Evolutionary conservation across 2,888 invertebrate genomes (phyloP), one percentile per base, ranked within the genome.

Genomic region (Acanthosoma haemorrhoidale): DNA sequence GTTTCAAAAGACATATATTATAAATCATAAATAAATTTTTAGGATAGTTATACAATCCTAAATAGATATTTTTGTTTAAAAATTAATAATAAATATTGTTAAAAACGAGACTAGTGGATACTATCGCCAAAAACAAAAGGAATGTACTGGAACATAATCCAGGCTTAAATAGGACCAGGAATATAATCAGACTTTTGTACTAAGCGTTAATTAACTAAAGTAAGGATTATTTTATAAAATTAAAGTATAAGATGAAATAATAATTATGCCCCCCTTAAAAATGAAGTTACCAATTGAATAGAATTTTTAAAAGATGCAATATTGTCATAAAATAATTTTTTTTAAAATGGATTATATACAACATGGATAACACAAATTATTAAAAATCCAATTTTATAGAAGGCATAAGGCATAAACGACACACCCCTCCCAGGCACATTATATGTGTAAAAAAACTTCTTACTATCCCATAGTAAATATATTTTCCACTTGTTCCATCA

Each of bases 371-470:
- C 51, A n/a, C n/a, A 51, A 25, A 51, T n/a, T n/a, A 43, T 25
- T 51, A 25, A n/a, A 25, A 51, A 25, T 25, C 51, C 21, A 51
- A 16, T 13, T 51, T 51, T 51, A 51, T 51, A 51, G n/a, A n/a
- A n/a, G n/a, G n/a, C n/a, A n/a, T n/a, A n/a, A n/a, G n/a, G n/a
- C n/a, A n/a, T n/a, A n/a, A n/a, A n/a, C n/a, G n/a, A 25, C 5
- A 64, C 29, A 39, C 64, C 64, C 31, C 41, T 41, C 39, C 64
- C 64, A 64, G 64, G 64, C 64, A 64, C 64, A 64, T 64, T 39
- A 64, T 64, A 64, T 64, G 58, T 58, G 39, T 64, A 64, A 15
- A 64, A n/a, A 41, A 16, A 36, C 34, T 41, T 6, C 25, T 51
- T 64, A 64, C 5, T 38, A 64, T 64, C 39, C 15, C n/a, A 39